Base-by-base conservation (phyloP, 1,140 invertebrate genomes). In the Drosophila pachea region DNA sequence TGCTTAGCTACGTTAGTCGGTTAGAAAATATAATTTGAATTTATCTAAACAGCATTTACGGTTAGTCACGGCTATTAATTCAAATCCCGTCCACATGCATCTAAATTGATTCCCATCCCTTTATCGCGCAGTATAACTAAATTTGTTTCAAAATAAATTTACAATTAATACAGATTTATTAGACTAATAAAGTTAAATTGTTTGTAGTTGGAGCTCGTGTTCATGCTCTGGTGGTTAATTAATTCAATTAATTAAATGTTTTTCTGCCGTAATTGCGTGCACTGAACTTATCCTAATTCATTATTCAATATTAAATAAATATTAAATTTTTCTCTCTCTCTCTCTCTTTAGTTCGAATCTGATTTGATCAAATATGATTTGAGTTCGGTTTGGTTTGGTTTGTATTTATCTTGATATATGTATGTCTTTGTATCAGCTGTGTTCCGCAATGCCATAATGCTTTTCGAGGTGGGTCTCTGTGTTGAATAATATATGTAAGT, bases 31-130 rank as follows among this genome's bases (percentile, higher is more conserved):
- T 76, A 86, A 79, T 86, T 81, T 86, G 66, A 74, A 86, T 84
- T 86, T 86, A 84, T 81, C 81, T 84, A 86, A 84, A 86, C 70
- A 65, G 76, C 81, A 84, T 66, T 79, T 78, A 42, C 31, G 42
- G 32, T 53, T 65, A 42, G 36, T 53, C 59, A 16, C 3, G 49
- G 31, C 7, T 35, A 35, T 75, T 33, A 62, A 49, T 50, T 68
- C 11, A 63, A 73, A 52, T 68, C 47, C 47, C 58, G 68, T 58
- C 52, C 45, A 56, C 22, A 53, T 7, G 56, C 47, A 52, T 32
- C 65, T 52, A n/a, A 65, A 65, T 65, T 48, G 14, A 65, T 66
- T 65, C 54, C 65, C 63, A 59, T n/a, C n/a, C 11, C 38, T 40
- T 40, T 12, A 22, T 22, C 22, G 1, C 22, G 22, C 22, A 22